Evolutionary conservation across 2,888 invertebrate genomes (phyloP), one percentile per base, ranked within the genome.

Genomic region (Eueremaeus valkanovi): DNA sequence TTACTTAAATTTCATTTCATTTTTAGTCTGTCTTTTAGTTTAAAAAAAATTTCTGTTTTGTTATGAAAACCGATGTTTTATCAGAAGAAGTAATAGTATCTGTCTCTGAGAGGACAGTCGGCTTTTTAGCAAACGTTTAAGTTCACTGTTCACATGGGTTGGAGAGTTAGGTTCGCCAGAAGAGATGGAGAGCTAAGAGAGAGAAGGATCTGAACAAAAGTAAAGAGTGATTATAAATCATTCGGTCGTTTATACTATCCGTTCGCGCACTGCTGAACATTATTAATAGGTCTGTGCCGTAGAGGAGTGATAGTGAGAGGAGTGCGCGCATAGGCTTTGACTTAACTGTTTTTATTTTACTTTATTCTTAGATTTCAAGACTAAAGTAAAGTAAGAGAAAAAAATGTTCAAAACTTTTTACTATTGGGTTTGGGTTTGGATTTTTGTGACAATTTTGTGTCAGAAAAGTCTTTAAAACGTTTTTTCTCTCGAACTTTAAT

Each of bases 231-330:
- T 63, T 63, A 63, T 63, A 63, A 63, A 63, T 63, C 63, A 63
- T 63, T 63, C 36, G 63, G 63, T 63, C 63, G 63, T 63, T 63
- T 63, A 63, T 63, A 11, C 63, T 29, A 63, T 63, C 63, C 33
- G 63, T 63, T 63, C 33, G 63, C 61, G 63, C 63, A 18, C 63
- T 63, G 36, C 33, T 63, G 63, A 33, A 33, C 33, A 63, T 63
- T 63, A 63, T 63, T 63, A 63, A 63, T 63, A 63, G 63, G 63
- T 63, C 63, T 63, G 63, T 31, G 61, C 55, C 55, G 24, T 16
- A 45, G 11, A 11, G 45, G 3, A 16, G 16, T 13, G 45, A 13
- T 0, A 55, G 3, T 55, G 55, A 55, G 16, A 63, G 33, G 63
- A 63, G 63, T 33, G 45, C 45, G 45, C 45, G 9, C 11, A 45